Base-by-base conservation (phyloP, 2,797 vertebrate species). In the Myotis findleyi region DNA sequence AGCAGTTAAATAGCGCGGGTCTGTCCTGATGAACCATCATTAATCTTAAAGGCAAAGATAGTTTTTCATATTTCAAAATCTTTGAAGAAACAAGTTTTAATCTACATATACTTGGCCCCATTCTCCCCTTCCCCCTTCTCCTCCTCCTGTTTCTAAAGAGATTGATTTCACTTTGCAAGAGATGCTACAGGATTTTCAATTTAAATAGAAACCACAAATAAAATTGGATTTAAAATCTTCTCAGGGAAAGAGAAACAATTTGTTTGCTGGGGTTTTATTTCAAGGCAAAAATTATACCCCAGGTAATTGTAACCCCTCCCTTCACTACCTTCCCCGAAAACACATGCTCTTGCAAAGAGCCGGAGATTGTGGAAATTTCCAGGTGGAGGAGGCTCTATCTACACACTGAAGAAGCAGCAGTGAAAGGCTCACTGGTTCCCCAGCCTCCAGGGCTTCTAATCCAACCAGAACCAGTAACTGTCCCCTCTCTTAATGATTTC, bases 171-270 rank as follows among this genome's bases (percentile, higher is more conserved):
- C 97, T 98, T 98, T 98, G 97, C 98, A 98, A 98, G 98, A 98
- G 98, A 98, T 98, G 98, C 98, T 98, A 98, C 94, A 97, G 97
- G 97, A 96, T 98, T 99, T 99, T 99, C 98, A 98, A 98, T 99
- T 98, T 98, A 98, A 98, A 98, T 97, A 98, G 97, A 98, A 97
- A 97, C 97, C 96, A 98, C 91, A 96, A 97, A 98, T 98, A 97
- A 97, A 76, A 96, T 93, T 79, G 84, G 97, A 98, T 98, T 98
- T 97, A 97, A 98, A 98, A 95, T 84, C 95, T 95, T 95, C 93
- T 95, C 89, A 53, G 87, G 92, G 69, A 97, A 96, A 97, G 86
- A 59, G 97, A 98, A 98, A 98, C 96, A 96, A 98, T 98, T 98
- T 97, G 62, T 85, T 96, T 97, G 82, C 96, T 71, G 49, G 55